Base-by-base conservation (phyloP, 2,888 invertebrate species). In the Melolontha melolontha region DNA sequence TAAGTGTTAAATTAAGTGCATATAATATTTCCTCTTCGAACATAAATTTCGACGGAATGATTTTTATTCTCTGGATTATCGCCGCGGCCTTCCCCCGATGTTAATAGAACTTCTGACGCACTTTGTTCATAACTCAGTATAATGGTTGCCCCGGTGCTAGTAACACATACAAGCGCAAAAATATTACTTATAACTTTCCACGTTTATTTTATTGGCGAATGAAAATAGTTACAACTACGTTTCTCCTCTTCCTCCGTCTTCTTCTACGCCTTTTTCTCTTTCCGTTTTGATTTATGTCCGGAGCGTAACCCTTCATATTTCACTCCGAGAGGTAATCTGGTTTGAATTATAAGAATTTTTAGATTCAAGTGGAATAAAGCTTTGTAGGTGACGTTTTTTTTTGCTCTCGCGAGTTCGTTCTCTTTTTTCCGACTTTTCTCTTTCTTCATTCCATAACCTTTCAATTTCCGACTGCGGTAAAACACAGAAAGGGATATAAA, bases 101-200 rank as follows among this genome's bases (percentile, higher is more conserved):
- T 79, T 80, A 80, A 80, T 79, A 79, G 79, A 79, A 79, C 77
- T 79, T 79, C 77, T 75, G 76, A 80, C 80, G 79, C 80, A 79
- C 78, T 79, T 79, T 79, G 71, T 75, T 72, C 78, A 75, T 76
- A 76, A 76, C 73, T 76, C 76, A 76, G 74, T 63, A 70, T 75
- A 76, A 76, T 76, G 76, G 76, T 66, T 40, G 71, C 68, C 68
- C 70, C 70, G 70, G 71, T 68, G 57, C 69, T 71, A 62, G 63
- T 71, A 69, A 71, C 71, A 64, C 59, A 49, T 27, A 59, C 57
- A 67, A 67, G 73, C 69, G 68, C 69, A 66, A 73, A 75, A 74
- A 73, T 74, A 74, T 73, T 73, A 72, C 75, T 73, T 72, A 70
- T 72, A 75, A 73, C 72, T 75, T 73, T 73, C 70, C 71, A 69